Percentiles rank a stretch among this genome's conserved stretches.
phyloP scores from a whole-genome alignment of 64 coral and sea anemone species.

The Montipora capricornis region DNA sequence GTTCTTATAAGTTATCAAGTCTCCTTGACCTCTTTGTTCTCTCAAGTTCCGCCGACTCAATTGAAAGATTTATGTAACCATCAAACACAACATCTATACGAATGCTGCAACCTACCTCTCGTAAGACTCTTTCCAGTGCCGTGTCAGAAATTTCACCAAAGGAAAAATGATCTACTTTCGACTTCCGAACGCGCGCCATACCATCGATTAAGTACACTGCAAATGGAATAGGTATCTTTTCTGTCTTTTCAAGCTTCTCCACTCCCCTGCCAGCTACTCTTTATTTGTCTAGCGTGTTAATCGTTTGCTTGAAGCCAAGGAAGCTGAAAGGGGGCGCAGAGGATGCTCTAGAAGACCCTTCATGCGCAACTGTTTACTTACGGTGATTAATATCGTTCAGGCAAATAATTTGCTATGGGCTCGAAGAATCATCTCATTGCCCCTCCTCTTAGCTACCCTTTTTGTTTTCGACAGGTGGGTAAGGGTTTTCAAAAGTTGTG shows the following conservation, averaged over 20 bases:
- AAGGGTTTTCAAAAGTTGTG: too few species aligned
- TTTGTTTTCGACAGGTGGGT: too few species aligned
- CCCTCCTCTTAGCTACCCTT: not conserved
- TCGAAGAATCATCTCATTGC: not conserved
- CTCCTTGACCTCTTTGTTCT: not conserved
- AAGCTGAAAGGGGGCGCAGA: conserved; percentile 13
- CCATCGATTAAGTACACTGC: conserved; percentile 55
- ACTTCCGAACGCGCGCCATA: conserved; percentile 58
- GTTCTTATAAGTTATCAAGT: not conserved
- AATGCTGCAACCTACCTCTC: not conserved
- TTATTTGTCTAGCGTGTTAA: not conserved
- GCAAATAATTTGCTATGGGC: not conserved
- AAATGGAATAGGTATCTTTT: conserved; percentile 16
- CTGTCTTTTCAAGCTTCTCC: conserved; percentile 47
- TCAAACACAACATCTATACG: not conserved
- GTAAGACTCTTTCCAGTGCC: not conserved
- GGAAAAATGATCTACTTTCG: conserved; percentile 49
- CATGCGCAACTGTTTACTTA: not conserved
- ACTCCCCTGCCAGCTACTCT: conserved; percentile 14
- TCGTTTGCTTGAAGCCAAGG: conserved; percentile 8
- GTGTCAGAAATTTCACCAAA: conserved; percentile 10
- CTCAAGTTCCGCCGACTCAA: not conserved
- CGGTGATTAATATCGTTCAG: not conserved
- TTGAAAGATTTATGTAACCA: not conserved
- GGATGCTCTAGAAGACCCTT: not conserved